Evolutionary conservation across 1,140 invertebrate genomes (phyloP), one percentile per base, ranked within the genome.

Genomic region (Lithobius niger): DNA sequence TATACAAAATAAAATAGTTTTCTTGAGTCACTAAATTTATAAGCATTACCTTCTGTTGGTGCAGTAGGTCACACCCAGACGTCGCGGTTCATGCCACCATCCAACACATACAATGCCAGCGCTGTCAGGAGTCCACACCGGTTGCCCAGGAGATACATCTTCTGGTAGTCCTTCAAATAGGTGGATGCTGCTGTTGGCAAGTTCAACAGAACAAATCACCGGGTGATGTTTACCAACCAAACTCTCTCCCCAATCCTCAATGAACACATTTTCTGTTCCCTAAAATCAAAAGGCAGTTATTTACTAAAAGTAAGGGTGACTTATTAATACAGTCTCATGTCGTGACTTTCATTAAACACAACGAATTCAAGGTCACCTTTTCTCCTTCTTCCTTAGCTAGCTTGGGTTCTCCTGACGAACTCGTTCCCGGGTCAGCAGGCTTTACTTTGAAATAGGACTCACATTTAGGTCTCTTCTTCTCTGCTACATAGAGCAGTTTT

Each of bases 241-340:
- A 66, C 86, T 82, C 69, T 95, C 91, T 27, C 90, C 91, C 89
- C 89, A 94, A 58, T 86, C 81, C 65, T 88, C 81, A 52, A 73
- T 73, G 61, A 79, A 83, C 18, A 79, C 60, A 69, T 81, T 84
- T 68, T 90, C 85, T 60, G 83, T 76, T 27, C 87, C 87, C 84
- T 87, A 59, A 6, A 71, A 62, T 57, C 27, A n/a, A n/a, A 62
- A 61, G 25, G n/a, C n/a, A n/a, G n/a, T n/a, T n/a, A n/a, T n/a
- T n/a, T n/a, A n/a, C n/a, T n/a, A n/a, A n/a, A n/a, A n/a, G n/a
- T n/a, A n/a, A n/a, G n/a, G n/a, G n/a, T n/a, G n/a, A n/a, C n/a
- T n/a, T n/a, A n/a, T n/a, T n/a, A n/a, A n/a, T n/a, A n/a, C n/a
- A n/a, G n/a, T n/a, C n/a, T n/a, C n/a, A n/a, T n/a, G n/a, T n/a